Percentiles rank a stretch among this genome's conserved stretches.
Conservation (phyloP, 2,888 invertebrate species). For the Volucella zonaria region DNA sequence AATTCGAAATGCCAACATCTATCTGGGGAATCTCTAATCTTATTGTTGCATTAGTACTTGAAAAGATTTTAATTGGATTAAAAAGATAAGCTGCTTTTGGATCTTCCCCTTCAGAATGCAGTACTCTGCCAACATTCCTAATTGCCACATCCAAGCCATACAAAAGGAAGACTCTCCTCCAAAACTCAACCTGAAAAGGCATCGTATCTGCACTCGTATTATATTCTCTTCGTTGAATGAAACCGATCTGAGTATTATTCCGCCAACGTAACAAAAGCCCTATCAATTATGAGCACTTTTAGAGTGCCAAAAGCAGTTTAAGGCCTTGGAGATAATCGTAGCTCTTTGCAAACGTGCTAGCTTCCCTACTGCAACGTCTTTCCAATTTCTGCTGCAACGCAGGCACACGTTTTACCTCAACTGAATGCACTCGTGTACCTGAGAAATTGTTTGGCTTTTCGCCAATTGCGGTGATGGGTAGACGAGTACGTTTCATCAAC, state of each 20-base stretch:
- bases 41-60: no score
- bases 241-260: conserved; percentile 16
- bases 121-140: conserved; percentile 7
- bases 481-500: conserved; percentile 2
- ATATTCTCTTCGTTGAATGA: conserved; percentile 21
- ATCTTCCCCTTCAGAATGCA: not conserved
- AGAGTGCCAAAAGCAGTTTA: not conserved
- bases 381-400: not conserved
- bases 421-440: conserved; percentile 2
- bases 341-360: not conserved
- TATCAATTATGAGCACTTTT: conserved; percentile 12
- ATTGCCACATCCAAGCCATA: conserved; percentile 3
- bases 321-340: not conserved
- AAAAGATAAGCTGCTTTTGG: not conserved
- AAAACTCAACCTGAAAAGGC: conserved; percentile 11
- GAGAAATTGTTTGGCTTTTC: conserved; percentile 12
- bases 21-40: no score
- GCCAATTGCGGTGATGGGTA: conserved; percentile 14
- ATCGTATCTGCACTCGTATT: not conserved
- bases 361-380: not conserved
- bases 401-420: not conserved
- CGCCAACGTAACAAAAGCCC: conserved; percentile 6
- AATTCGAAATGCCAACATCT: no score
- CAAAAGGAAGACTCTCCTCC: not conserved
- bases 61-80: not conserved